These are phyloP conservation scores for Melanostigma gelatinosum DNA, from an alignment of 2,113 vertebrate species.

Conservation along the genomic window DNA sequence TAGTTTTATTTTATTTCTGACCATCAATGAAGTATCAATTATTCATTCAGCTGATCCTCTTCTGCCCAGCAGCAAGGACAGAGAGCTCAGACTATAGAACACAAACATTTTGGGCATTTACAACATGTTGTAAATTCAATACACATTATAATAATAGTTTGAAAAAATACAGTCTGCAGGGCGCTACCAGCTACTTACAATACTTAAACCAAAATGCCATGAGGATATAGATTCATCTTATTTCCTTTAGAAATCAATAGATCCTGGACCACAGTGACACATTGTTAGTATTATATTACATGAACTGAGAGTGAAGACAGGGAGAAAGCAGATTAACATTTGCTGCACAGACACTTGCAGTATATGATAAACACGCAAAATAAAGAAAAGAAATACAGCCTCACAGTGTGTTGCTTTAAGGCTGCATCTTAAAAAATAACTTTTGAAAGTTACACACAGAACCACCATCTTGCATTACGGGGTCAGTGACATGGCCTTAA, in stretches of 20 bases:
- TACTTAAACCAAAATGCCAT: slow-evolving; percentile 1
- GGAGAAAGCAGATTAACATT: slow-evolving; percentile 5
- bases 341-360: slow-evolving; percentile 2
- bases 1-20: slow-evolving; percentile 8
- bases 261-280: slow-evolving; percentile 6
- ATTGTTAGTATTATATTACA: slow-evolving; percentile 9
- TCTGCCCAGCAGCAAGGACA: slow-evolving; percentile 79
- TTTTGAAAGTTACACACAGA: slow-evolving; percentile 29
- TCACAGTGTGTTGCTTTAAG: neutral
- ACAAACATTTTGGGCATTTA: slow-evolving; percentile 16
- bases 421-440: neutral
- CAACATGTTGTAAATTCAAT: neutral
- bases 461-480: neutral
- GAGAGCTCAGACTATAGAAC: slow-evolving; percentile 30
- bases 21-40: slow-evolving; percentile 25
- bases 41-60: slow-evolving; percentile 38
- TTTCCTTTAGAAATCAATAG: neutral
- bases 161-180: slow-evolving; percentile 12
- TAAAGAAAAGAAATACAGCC: slow-evolving; percentile 8
- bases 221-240: neutral
- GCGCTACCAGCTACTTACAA: slow-evolving; percentile 20
- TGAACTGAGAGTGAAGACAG: slow-evolving; percentile 6
- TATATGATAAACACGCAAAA: slow-evolving; percentile 36
- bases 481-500: neutral
- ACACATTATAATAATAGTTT: neutral